Evolutionary conservation across 1,140 invertebrate species (phyloP).

Genomic region (Meloidogyne hapla): DNA sequence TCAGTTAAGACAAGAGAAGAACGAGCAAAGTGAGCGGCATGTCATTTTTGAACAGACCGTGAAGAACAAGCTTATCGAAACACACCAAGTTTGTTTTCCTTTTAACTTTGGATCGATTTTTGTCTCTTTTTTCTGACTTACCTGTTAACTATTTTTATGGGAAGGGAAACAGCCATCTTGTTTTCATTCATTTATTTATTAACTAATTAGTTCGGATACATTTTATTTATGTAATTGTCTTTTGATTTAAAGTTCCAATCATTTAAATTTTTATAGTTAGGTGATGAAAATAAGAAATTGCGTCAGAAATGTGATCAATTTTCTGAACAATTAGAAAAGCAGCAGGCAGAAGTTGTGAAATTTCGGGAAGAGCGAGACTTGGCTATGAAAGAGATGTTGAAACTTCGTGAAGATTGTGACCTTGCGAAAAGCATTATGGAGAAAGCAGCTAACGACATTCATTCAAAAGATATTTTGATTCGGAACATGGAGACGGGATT

Average conservation of each 20-base stretch:
- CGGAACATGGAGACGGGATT: background rate
- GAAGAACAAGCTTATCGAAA: constrained; percentile 12
- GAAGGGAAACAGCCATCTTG: too few species aligned
- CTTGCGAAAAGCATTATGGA: background rate
- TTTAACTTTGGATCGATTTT: background rate
- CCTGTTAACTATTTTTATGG: too few species aligned
- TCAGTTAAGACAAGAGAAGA: constrained; percentile 12
- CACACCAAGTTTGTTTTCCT: background rate
- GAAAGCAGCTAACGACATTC: background rate
- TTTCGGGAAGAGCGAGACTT: background rate
- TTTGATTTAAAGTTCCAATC: too few species aligned
- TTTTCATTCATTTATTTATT: too few species aligned
- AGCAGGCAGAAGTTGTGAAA: background rate
- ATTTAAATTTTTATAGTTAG: constrained; percentile 12
- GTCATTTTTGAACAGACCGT: constrained; percentile 24
- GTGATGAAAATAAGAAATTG: constrained; percentile 27
- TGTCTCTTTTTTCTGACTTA: too few species aligned
- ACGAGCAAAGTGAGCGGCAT: constrained; percentile 20
- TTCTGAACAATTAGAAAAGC: background rate
- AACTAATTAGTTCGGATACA: too few species aligned
- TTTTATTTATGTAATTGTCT: too few species aligned
- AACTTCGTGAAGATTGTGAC: background rate
- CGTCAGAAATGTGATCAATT: background rate
- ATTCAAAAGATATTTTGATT: constrained; percentile 1
- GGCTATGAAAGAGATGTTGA: background rate